These are phyloP conservation scores for Rhagonycha lutea DNA, from an alignment of 2,888 invertebrate species.

Conservation along the genomic window DNA sequence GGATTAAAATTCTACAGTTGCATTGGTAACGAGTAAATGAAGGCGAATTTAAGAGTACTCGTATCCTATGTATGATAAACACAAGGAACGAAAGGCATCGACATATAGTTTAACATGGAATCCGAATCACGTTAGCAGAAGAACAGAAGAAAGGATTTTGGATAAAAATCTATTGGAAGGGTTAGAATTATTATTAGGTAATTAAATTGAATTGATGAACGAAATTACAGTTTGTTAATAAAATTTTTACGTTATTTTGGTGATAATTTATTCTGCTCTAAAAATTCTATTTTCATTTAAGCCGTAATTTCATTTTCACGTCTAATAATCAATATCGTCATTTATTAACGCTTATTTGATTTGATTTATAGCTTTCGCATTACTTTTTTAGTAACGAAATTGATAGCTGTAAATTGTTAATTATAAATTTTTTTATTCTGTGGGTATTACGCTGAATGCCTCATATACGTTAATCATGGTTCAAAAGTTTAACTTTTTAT, in stretches of 20 bases:
- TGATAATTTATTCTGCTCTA: not conserved
- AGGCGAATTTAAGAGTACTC: too few species aligned
- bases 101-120: too few species aligned
- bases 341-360: conserved; percentile 1
- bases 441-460: not conserved
- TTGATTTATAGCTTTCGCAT: conserved; percentile 1
- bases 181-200: not conserved
- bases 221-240: not conserved
- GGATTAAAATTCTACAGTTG: not conserved
- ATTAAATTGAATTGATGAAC: not conserved
- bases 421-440: not conserved
- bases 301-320: not conserved
- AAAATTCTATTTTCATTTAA: not conserved
- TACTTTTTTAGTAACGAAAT: not conserved
- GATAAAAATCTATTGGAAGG: not conserved
- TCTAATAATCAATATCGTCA: not conserved
- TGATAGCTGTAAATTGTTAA: not conserved
- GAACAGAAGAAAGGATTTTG: too few species aligned
- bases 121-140: too few species aligned
- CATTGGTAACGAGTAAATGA: not conserved
- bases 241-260: not conserved
- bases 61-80: too few species aligned
- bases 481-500: not conserved
- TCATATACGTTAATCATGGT: not conserved
- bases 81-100: too few species aligned